Percentiles rank a stretch among this genome's conserved stretches.
Conservation (phyloP, 2,113 vertebrate species). For the Crotalus viridis region DNA sequence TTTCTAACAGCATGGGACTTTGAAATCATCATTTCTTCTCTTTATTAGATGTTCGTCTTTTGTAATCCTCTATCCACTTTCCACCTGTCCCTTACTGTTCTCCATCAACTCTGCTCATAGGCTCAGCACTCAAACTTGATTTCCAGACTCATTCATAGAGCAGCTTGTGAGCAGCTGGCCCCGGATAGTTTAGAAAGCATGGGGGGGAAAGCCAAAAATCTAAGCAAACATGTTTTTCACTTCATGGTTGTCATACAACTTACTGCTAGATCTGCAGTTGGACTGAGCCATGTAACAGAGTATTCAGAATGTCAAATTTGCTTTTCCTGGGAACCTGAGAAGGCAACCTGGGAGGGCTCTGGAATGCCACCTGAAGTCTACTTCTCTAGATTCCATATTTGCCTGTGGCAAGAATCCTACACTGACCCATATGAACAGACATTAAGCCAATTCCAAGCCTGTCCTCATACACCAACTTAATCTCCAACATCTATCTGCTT, state of each 20-base stretch:
- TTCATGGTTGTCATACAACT: not conserved
- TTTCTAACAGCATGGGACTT: not conserved
- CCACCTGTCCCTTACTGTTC: slow-evolving; percentile 55
- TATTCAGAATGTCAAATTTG: not conserved
- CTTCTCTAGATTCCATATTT: not conserved
- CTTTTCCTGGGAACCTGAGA: rapidly evolving
- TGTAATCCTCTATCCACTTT: slow-evolving; percentile 45
- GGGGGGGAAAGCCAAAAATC: not conserved
- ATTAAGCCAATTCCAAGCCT: slow-evolving; percentile 6
- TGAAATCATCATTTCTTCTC: slow-evolving; percentile 13
- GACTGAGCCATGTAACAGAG: not conserved
- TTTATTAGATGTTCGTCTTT: not conserved
- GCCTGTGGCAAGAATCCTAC: slow-evolving; percentile 37
- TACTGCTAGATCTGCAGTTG: not conserved
- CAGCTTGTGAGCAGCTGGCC: slow-evolving; percentile 64
- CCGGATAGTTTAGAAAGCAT: not conserved
- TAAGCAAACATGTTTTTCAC: not conserved
- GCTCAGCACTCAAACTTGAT: slow-evolving; percentile 32
- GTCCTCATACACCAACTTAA: slow-evolving; percentile 19
- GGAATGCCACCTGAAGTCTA: not conserved
- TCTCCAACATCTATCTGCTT: slow-evolving; percentile 39
- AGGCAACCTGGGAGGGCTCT: not conserved
- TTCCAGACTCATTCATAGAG: slow-evolving; percentile 9
- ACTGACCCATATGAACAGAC: slow-evolving; percentile 34
- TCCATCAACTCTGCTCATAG: not conserved